A percentile compares a stretch with the other conserved stretches of the same genome.
Conservation (phyloP, 2,888 invertebrate species). For the Papilio protenor region DNA sequence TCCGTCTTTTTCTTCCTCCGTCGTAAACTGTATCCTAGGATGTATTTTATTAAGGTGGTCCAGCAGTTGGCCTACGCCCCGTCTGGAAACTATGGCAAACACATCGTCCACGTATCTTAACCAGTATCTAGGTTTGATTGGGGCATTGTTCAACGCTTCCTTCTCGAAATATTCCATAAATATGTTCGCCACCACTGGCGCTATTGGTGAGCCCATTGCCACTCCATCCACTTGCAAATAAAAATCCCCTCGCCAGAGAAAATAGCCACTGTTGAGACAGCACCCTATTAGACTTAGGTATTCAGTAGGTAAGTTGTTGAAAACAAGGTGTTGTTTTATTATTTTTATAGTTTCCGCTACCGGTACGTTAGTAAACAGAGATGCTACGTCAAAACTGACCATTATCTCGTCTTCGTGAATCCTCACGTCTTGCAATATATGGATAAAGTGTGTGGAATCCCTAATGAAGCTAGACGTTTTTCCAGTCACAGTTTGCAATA, state of each 20-base stretch:
- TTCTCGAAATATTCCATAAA: not conserved
- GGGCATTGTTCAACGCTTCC: not conserved
- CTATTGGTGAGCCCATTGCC: not conserved
- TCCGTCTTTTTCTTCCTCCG: conserved; percentile 6
- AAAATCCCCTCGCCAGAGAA: too few species aligned
- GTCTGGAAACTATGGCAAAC: too few species aligned
- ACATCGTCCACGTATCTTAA: too few species aligned
- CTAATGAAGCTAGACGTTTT: conserved; percentile 13
- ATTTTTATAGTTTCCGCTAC: conserved; percentile 1
- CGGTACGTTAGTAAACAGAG: not conserved
- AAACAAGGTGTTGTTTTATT: conserved; percentile 1
- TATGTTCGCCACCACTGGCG: not conserved
- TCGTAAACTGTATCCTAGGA: not conserved
- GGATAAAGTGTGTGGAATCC: conserved; percentile 1
- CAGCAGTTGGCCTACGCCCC: too few species aligned
- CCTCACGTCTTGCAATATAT: not conserved
- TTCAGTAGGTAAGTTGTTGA: not conserved
- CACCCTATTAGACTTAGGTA: too few species aligned
- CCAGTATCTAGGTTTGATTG: too few species aligned
- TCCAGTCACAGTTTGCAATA: not conserved
- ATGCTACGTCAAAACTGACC: too few species aligned
- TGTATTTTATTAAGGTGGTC: not conserved
- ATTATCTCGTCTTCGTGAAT: too few species aligned
- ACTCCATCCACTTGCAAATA: too few species aligned
- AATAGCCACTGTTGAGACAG: too few species aligned